Evolutionary conservation across 92 coral and sea anemone genomes (phyloP), one percentile per base, ranked within the genome.

Genomic region (Blastomussa wellsi): DNA sequence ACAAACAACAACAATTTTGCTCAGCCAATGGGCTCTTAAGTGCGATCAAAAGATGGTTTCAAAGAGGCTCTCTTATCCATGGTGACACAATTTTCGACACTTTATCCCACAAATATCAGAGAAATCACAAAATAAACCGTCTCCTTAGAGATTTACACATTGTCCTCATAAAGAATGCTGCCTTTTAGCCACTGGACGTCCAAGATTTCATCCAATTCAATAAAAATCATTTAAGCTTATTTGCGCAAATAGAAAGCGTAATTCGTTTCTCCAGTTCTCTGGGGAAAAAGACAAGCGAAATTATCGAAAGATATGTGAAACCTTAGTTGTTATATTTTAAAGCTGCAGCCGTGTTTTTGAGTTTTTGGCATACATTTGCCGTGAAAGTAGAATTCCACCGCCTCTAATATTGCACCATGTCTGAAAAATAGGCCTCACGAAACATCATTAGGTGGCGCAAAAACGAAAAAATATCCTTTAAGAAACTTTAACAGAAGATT

Each of bases 71-170:
- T 57, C 60, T 44, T 5, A 60, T 33, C 64, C 87, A 83, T 83
- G 87, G 87, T 28, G 74, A 83, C 80, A 17, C 22, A 60, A 74
- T 74, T 38, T 83, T 33, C 86, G 69, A 71, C 69, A 82, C 69
- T 28, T 82, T 71, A 35, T 10, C 41, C 42, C 57, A 31, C 24
- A 83, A 74, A 74, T 60, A 39, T 39, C 72, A 26, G 36, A 42
- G 39, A 70, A 83, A 39, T 57, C 87, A 33, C 49, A 75, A 39
- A 73, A 31, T 74, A n/a, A 14, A 19, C 44, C 19, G 81, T 83
- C 17, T 74, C 87, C 74, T 12, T 83, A 78, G 74, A 57, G 26
- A 83, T 75, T 38, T 59, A 0, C 24, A 13, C 73, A 59, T 74
- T 74, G 81, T 83, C 6, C 51, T 64, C 36, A 39, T 7, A 64